Evolutionary conservation across 2,113 vertebrate genomes (phyloP), one percentile per base, ranked within the genome.

Genomic region (Hippocampus zosterae): DNA sequence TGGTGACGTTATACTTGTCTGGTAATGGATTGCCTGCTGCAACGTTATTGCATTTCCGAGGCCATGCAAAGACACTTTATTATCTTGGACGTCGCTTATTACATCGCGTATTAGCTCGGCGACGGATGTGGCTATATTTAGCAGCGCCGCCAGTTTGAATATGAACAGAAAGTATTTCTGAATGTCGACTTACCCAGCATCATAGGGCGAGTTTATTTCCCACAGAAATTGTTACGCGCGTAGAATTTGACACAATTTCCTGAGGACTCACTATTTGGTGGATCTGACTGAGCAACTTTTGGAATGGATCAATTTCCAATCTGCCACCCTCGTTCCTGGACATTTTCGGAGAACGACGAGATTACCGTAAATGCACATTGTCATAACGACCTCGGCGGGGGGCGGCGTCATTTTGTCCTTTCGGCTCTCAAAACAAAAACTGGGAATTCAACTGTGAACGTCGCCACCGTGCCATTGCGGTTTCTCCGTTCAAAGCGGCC

Each of bases 41-140:
- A 53, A 64, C 67, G 55, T 81, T 78, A 87, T 86, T 87, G 68
- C 76, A 57, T 87, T 85, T 81, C 66, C 61, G 62, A 65, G 33
- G 42, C 65, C 70, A 69, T 23, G 63, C 74, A 74, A 73, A 79
- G 77, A 79, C 42, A 18, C 81, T 82, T 73, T 84, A 81, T 81
- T 81, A 75, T 55, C 67, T 69, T 71, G 70, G 42, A 42, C 52
- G 10, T 55, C 29, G 25, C 75, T 82, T 86, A 84, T 83, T 78
- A 67, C 74, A 76, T 80, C 69, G 74, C 84, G 71, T 76, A 78
- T 86, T 76, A 81, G 37, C 53, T 52, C 55, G 50, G 57, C 73
- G 65, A 69, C 63, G 57, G 29, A 33, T 18, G 65, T 37, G 64
- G 68, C 19, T 42, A 2, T 69, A 37, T 67, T 50, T 60, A 66